Base-by-base conservation (phyloP, 2,888 invertebrate species). In the Thymelicus acteon region DNA sequence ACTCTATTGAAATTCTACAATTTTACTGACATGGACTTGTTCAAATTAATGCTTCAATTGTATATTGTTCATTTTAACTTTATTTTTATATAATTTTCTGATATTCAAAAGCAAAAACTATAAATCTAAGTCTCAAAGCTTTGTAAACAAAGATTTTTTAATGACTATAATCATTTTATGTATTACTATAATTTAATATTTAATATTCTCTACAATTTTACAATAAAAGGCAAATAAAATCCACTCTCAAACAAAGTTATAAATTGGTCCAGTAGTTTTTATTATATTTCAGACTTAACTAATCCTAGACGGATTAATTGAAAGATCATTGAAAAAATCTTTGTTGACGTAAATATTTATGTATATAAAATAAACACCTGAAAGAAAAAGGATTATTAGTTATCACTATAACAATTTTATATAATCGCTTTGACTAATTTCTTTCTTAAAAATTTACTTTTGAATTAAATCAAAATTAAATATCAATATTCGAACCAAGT, bases 341-440 rank as follows among this genome's bases (percentile, higher is more conserved):
- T 67, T 67, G 67, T 49, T 6, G 19, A 67, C 19, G 3, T 19
- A 0, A 39, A 60, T 60, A n/a, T n/a, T n/a, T n/a, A n/a, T n/a
- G n/a, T 19, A 49, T 5, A 40, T 60, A 48, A 48, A 58, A 48
- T 12, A 54, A 24, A 54, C 37, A 67, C 66, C 58, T 67, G 66
- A 67, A 67, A 67, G 60, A 67, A 7, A 48, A 54, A 54, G 24
- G 24, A 65, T 66, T 6, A 40, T 57, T 47, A 65, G 54, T 66
- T 48, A 48, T 60, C 10, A 37, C 37, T 19, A 60, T 67, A 24
- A 60, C 40, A 60, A 40, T 49, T 10, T 54, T 40, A 49, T 37
- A 39, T n/a, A 15, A 67, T 67, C 15, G 49, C 48, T 67, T 60
- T 60, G 19, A 67, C 7, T 24, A 5, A 48, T 52, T 40, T 15